A percentile compares a stretch with the other conserved stretches of the same genome.
These are phyloP conservation scores for Myripristis murdjan DNA, from an alignment of 2,797 vertebrate species.

Conservation along the genomic window DNA sequence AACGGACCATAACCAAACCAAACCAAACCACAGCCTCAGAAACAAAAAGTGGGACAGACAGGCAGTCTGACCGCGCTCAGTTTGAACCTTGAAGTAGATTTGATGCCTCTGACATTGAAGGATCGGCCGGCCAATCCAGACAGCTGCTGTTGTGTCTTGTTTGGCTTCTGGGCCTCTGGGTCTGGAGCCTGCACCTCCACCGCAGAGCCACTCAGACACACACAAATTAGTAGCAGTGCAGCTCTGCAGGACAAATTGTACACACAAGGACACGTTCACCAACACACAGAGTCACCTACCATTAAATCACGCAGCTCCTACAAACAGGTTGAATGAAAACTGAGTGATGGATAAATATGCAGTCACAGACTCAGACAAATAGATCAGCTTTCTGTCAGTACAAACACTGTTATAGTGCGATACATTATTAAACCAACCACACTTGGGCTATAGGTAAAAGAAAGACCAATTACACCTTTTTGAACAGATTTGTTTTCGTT, in stretches of 20 bases:
- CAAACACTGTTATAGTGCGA: too few relatives aligned
- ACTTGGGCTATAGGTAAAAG: too few relatives aligned
- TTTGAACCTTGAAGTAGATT: slow-evolving; percentile 86
- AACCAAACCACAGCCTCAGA: slow-evolving; percentile 16
- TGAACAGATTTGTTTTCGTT: too few relatives aligned
- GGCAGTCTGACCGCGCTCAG: not conserved
- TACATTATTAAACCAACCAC: too few relatives aligned
- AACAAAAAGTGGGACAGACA: not conserved
- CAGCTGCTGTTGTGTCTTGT: slow-evolving; percentile 83
- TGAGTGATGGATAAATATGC: too few relatives aligned
- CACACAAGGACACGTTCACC: slow-evolving; percentile 14
- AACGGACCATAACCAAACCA: slow-evolving; percentile 4
- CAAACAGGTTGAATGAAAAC: too few relatives aligned
- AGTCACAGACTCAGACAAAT: too few relatives aligned
- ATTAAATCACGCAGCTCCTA: too few relatives aligned
- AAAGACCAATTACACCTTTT: too few relatives aligned
- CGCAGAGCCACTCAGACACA: not conserved
- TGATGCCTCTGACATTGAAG: slow-evolving; percentile 88
- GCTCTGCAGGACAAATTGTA: not conserved
- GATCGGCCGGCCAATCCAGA: slow-evolving; percentile 71
- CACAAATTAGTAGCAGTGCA: too few relatives aligned
- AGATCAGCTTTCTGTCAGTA: too few relatives aligned
- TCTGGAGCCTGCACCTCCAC: slow-evolving; percentile 83
- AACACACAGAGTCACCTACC: slow-evolving; percentile 17
- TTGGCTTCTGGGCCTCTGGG: slow-evolving; percentile 40